These are phyloP conservation scores for Poeciliopsis gracilis DNA, from an alignment of 2,797 vertebrate species.

Conservation along the genomic window DNA sequence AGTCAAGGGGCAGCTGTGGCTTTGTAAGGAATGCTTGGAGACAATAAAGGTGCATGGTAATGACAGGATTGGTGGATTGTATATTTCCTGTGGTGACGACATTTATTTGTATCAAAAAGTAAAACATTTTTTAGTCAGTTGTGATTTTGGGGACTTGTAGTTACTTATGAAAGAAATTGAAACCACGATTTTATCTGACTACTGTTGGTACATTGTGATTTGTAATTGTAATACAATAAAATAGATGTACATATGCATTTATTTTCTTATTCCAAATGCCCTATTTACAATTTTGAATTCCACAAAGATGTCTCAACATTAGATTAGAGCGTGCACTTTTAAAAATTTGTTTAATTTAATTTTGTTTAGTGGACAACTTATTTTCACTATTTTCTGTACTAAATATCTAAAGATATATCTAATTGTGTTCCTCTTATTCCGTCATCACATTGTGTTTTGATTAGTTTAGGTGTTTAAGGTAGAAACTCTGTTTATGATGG, in stretches of 20 bases:
- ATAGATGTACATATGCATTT: not conserved
- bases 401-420: not conserved
- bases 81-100: not conserved
- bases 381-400: not conserved
- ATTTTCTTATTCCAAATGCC: not conserved
- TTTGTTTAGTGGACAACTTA: not conserved
- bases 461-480: not conserved
- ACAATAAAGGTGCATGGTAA: conserved; percentile 36
- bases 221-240: not conserved
- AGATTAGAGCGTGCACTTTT: not conserved
- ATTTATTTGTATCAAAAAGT: not conserved
- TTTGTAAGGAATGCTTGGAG: conserved; percentile 23
- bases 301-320: not conserved
- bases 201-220: not conserved
- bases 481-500: not conserved
- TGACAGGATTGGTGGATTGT: conserved; percentile 4
- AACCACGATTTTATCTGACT: not conserved
- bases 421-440: not conserved
- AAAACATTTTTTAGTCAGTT: not conserved
- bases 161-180: not conserved
- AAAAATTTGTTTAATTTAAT: not conserved
- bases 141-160: not conserved
- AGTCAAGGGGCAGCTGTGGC: conserved; percentile 34
- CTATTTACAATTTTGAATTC: not conserved
- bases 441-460: not conserved